Evolutionary conservation across 1,140 invertebrate species (phyloP), one percentile per base, ranked within the genome.

Genomic region (Chironomus striatipennis): DNA sequence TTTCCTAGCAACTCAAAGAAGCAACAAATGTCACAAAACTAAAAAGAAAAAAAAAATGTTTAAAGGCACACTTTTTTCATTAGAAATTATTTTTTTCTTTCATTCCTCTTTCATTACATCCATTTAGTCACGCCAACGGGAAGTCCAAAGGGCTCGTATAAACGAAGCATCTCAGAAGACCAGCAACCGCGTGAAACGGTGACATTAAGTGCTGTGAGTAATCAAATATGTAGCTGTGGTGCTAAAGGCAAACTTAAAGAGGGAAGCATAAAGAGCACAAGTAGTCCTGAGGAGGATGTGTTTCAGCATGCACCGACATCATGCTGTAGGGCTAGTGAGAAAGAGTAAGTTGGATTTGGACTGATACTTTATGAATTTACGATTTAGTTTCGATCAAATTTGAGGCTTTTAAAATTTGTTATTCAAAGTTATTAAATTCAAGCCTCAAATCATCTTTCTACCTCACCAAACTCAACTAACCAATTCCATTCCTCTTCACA

Each of bases 81-180:
- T 34, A 5, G 24, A 34, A 34, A 34, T 57, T 57, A 10, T 15
- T n/a, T 57, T 15, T 57, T 57, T 47, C 43, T 47, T 5, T 43
- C 43, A 12, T n/a, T n/a, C 12, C 15, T 57, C n/a, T 57, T 57
- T 15, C 15, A n/a, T 57, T 15, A 12, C 47, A 12, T 57, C 12
- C 15, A 1, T 12, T n/a, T 70, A 70, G 65, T 20, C 18, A 20
- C 65, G 17, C 65, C 65, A 20, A 70, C 65, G 17, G 65, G 65
- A 70, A 70, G 65, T 21, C 65, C 65, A 21, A 70, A 70, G 18
- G 65, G 65, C n/a, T 70, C 65, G 1, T 70, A 70, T 70, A 70
- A 70, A 17, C 65, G 65, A 17, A 70, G 65, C 18, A 12, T 70
- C 9, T 70, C 65, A 20, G 65, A 70, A 20, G 65, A 70, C n/a